Conservation (phyloP, 37 sponge, comb jelly and placozoan genomes). For the Spongilla lacustris region DNA sequence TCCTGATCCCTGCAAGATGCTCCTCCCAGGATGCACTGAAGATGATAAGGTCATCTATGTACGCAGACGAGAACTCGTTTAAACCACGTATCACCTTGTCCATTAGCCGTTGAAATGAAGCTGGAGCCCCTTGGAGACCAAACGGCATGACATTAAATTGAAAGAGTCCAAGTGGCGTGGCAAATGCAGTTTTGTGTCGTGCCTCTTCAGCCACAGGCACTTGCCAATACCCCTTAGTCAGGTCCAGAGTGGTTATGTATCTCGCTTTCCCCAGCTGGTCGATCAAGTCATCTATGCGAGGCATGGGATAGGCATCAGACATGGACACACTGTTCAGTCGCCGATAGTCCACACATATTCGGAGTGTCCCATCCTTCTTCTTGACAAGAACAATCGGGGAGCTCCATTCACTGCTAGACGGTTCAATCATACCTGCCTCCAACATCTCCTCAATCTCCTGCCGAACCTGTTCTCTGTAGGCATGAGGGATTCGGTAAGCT, state of each 20-base stretch:
- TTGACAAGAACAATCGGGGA: too few relatives aligned
- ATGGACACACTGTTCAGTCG: constrained; percentile 29
- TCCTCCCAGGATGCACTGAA: constrained; percentile 55
- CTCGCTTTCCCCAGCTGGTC: constrained; percentile 42
- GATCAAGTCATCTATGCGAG: too few relatives aligned
- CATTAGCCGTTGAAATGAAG: constrained; percentile 63
- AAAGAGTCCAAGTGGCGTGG: too few relatives aligned
- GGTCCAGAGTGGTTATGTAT: constrained; percentile 45
- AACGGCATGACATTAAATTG: too few relatives aligned
- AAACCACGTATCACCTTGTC: constrained; percentile 15
- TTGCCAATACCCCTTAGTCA: constrained; percentile 44
- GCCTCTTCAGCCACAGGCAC: too few relatives aligned
- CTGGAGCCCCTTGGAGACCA: too few relatives aligned
- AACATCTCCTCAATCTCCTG: too few relatives aligned
- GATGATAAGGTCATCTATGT: too few relatives aligned
- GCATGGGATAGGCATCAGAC: constrained; percentile 48
- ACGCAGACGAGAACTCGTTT: constrained; percentile 8
- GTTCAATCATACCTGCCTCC: constrained; percentile 41
- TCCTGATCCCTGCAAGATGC: constrained; percentile 16
- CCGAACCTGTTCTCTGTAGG: too few relatives aligned
- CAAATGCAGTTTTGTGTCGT: constrained; percentile 23
- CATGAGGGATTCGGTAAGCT: too few relatives aligned
- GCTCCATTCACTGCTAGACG: constrained; percentile 34
- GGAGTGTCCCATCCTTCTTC: too few relatives aligned
- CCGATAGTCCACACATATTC: too few relatives aligned